Percentiles rank a stretch among this genome's conserved stretches.
phyloP scores from a whole-genome alignment of 1,140 invertebrate species.

The Drosophila elegans region DNA sequence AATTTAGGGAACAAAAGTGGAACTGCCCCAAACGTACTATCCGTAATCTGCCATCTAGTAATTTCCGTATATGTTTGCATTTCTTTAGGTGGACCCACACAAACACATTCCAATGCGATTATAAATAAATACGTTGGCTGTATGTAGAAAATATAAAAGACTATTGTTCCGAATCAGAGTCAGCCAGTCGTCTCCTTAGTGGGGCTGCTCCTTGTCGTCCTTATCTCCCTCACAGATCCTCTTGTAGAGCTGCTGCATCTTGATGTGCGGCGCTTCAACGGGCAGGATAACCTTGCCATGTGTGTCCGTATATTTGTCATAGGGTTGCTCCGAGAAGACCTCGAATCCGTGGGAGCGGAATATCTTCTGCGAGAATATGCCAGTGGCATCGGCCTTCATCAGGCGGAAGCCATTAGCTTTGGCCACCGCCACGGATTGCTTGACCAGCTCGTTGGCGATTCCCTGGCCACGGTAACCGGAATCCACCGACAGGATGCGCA shows the following conservation, averaged over 20 bases:
- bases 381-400: conserved; percentile 92
- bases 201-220: background rate
- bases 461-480: conserved; percentile 89
- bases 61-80: conserved; percentile 1
- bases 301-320: conserved; percentile 88
- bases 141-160: conserved; percentile 39
- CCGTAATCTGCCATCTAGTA: too few relatives aligned
- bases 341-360: conserved; percentile 88
- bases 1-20: background rate
- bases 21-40: background rate
- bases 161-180: conserved; percentile 22
- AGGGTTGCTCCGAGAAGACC: conserved; percentile 87
- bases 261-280: conserved; percentile 87
- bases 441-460: conserved; percentile 89
- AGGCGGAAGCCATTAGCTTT: conserved; percentile 89
- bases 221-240: conserved; percentile 27
- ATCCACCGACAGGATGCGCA: conserved; percentile 91
- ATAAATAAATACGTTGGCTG: conserved; percentile 10
- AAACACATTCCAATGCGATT: conserved; percentile 31
- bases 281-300: conserved; percentile 86
- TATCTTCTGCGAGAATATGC: conserved; percentile 91
- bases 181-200: background rate
- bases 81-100: conserved; percentile 2
- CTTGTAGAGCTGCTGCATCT: conserved; percentile 87
- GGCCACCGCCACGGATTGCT: conserved; percentile 88